Evolutionary conservation across 2,888 invertebrate species (phyloP), one percentile per base, ranked within the genome.

Genomic region (Pegoplata infirma): DNA sequence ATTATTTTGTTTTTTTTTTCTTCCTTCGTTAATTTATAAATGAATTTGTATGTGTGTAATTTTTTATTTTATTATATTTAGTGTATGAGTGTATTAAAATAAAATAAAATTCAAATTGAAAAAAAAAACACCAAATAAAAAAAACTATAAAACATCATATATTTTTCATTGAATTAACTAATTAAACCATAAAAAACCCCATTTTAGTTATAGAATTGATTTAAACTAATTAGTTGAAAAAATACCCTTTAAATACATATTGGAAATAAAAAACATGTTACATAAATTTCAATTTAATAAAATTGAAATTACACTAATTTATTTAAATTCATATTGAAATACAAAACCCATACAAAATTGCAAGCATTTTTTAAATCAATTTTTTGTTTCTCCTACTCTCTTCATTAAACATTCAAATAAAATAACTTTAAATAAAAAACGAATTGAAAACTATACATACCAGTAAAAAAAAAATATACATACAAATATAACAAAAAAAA

Each of bases 21-120:
- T n/a, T n/a, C n/a, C n/a, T n/a, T 19, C 36, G 25, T 74, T 74
- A 71, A 76, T 75, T 78, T 78, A 74, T 71, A 59, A 74, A 71
- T 79, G 66, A 74, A 79, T 71, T 75, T 66, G 32, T 74, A 49
- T 74, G 46, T 49, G 53, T 69, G 59, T 66, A 72, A 61, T 77
- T 72, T 59, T n/a, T n/a, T 58, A 49, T 61, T 59, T 71, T 71
- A 71, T 51, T 67, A 61, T 63, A n/a, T n/a, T n/a, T 75, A 72
- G 56, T 67, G 51, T 55, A 67, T 69, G 51, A 73, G 68, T 76
- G 68, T 76, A 68, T 55, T 66, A 66, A 63, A 76, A 53, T 64
- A 80, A 80, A 76, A 63, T 36, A 32, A 46, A 79, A 67, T 56
- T 12, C 69, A 64, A 64, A 25, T 49, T 73, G n/a, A 46, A 73